Conservation (phyloP, 2,113 vertebrate genomes). For the Todiramphus chloris region DNA sequence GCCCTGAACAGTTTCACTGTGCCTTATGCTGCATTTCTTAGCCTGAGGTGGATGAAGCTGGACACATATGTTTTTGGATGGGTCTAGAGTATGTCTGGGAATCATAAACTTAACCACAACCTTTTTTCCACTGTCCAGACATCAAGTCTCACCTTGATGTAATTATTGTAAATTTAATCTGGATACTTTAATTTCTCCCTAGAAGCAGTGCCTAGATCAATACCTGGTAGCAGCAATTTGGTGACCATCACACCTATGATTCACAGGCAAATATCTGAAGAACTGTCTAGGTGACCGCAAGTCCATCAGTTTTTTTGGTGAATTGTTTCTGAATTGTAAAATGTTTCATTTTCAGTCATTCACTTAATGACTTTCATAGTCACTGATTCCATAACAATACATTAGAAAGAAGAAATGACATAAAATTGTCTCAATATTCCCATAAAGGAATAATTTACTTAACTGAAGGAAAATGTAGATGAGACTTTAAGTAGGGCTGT, state of each 20-base stretch:
- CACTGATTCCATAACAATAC: neutral
- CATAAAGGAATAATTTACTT: slow-evolving; percentile 35
- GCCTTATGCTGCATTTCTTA: neutral
- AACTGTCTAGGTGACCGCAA: neutral
- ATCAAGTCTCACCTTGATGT: neutral
- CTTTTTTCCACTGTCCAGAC: neutral
- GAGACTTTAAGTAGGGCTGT: neutral
- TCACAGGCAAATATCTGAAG: neutral
- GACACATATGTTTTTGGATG: neutral
- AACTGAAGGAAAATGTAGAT: neutral
- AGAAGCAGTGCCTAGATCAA: neutral
- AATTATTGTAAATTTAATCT: neutral
- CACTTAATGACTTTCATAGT: neutral
- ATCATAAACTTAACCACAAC: neutral
- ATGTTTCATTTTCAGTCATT: neutral
- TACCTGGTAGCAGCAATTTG: neutral
- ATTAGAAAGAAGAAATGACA: neutral
- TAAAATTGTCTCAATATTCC: neutral
- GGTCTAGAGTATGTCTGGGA: neutral
- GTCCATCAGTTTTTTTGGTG: neutral
- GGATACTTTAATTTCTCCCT: neutral
- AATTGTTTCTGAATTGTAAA: neutral
- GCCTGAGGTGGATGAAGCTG: neutral
- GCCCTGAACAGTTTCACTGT: neutral
- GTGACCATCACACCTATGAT: rapidly evolving